Percentiles rank a stretch among this genome's conserved stretches.
These are phyloP conservation scores for Myocastor coypus DNA, from an alignment of 2,113 vertebrate genomes.

Conservation along the genomic window DNA sequence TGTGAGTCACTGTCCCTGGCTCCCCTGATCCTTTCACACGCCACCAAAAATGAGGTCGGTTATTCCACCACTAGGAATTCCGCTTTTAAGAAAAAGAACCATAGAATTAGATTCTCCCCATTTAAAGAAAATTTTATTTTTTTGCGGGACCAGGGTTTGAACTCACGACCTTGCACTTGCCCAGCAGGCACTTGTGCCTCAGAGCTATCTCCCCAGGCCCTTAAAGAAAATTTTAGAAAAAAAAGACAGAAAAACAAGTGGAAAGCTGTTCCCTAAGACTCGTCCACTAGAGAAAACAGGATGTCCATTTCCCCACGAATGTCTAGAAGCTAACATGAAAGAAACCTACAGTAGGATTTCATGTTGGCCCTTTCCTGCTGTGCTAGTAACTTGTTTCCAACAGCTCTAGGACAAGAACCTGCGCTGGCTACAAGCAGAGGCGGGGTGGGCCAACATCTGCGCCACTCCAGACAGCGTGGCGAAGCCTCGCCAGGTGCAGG, in stretches of 20 bases:
- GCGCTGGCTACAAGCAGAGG: conserved; percentile 40
- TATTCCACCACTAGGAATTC: conserved; percentile 72
- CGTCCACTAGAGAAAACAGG: not conserved
- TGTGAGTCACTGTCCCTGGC: not conserved
- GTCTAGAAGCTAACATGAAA: conserved; percentile 25
- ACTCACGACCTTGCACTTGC: too few relatives aligned
- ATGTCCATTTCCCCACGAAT: conserved; percentile 37
- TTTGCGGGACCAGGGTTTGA: too few relatives aligned
- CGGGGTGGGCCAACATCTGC: not conserved
- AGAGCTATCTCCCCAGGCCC: too few relatives aligned
- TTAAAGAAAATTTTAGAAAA: not conserved
- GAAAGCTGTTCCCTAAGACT: not conserved
- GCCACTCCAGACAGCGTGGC: not conserved
- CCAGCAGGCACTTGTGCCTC: too few relatives aligned
- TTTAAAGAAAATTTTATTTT: not conserved
- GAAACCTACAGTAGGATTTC: conserved; percentile 15
- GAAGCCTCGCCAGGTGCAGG: conserved; percentile 55
- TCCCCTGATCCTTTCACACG: conserved; percentile 14
- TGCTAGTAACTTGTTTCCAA: not conserved
- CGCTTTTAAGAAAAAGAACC: not conserved
- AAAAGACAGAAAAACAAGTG: not conserved
- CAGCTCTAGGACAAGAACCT: conserved; percentile 25
- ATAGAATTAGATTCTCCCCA: not conserved
- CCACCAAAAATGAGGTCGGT: conserved; percentile 66
- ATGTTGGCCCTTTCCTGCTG: not conserved